Base-by-base conservation (phyloP, 2,888 invertebrate species). In the Meiosimyza decipiens region DNA sequence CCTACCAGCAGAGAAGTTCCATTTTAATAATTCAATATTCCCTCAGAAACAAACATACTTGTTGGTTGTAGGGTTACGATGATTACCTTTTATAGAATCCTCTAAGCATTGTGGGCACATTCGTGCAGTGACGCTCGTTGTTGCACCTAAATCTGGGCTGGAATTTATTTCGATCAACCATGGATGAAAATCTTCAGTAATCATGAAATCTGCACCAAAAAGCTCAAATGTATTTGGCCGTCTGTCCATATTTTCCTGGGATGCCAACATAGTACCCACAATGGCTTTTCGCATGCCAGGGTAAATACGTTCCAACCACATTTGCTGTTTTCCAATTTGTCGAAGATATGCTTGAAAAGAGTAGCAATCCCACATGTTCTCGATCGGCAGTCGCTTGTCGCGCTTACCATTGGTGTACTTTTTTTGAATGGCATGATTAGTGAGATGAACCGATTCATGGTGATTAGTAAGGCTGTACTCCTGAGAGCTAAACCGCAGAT, bases 111-210 rank as follows among this genome's bases (percentile, higher is more conserved):
- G 93, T 11, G 94, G 92, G 83, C 97, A 97, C 82, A 98, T 89
- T 66, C 93, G 88, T 0, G 95, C 92, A 0, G 97, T 98, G 1
- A 97, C 95, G 75, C 93, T 94, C 0, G 97, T 97, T 0, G 95
- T 95, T n/a, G 94, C 91, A 15, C 95, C 94, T 89, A 98, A 90
- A 87, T 96, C 95, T 0, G 98, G 97, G 87, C 96, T 95, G 11
- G 95, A 95, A 86, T 98, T 98, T 77, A 98, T 96, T 87, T 98
- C 98, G 78, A 98, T 94, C 3, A 98, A 89, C 96, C 97, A 97
- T 0, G 97, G 96, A 49, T 92, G 91, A 80, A 93, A 94, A 81
- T 94, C 93, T 72, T 96, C 94, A 62, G 94, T 93, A 73, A 98
- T 88, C 94, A 98, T 96, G 83, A 98, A 98, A 87, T 98, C 98